Evolutionary conservation across 2,797 vertebrate species (phyloP).

Genomic region (Artibeus lituratus): DNA sequence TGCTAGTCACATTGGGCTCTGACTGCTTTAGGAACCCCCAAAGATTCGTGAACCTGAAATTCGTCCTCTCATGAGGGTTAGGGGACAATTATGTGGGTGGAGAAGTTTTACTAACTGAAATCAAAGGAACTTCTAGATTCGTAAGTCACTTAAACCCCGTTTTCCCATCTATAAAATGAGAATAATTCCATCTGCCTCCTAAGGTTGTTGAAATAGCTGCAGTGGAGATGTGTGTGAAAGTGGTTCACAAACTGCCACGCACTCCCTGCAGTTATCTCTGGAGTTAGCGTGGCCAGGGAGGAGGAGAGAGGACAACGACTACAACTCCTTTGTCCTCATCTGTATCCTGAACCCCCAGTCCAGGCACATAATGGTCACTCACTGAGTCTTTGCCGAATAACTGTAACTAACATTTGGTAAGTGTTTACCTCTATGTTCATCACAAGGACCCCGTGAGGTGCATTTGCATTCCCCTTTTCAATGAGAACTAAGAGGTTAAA

Average conservation of each 20-base stretch:
- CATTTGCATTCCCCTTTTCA: background rate
- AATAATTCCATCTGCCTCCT: background rate
- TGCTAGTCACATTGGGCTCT: background rate
- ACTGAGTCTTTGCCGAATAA: background rate
- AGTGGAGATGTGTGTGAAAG: background rate
- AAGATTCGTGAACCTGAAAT: background rate
- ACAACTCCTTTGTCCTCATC: background rate
- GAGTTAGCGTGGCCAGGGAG: background rate
- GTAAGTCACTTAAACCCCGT: background rate
- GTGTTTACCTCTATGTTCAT: background rate
- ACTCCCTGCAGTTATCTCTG: background rate
- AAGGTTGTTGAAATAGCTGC: background rate
- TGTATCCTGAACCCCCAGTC: background rate
- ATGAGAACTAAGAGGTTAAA: background rate
- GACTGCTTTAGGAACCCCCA: background rate
- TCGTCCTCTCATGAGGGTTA: background rate
- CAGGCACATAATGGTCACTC: background rate
- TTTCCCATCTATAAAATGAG: background rate
- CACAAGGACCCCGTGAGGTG: background rate
- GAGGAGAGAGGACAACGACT: background rate
- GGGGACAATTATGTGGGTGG: background rate
- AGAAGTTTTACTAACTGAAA: background rate
- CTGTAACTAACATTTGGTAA: background rate
- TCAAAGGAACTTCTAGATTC: background rate
- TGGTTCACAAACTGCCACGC: background rate